Conservation (phyloP, 2,888 invertebrate species). For the Volucella inanis region DNA sequence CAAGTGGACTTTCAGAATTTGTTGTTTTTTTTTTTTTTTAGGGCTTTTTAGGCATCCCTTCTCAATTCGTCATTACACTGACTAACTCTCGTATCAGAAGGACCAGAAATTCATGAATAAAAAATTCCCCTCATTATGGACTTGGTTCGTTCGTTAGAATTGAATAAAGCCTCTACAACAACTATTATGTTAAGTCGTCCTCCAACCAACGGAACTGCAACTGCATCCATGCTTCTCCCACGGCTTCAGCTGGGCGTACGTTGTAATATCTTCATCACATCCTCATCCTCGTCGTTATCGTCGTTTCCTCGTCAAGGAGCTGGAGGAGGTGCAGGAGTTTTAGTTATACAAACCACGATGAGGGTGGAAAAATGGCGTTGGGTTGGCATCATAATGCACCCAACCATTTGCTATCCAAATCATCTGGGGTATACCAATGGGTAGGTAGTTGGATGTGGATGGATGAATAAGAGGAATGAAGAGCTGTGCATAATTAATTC, state of each 20-base stretch:
- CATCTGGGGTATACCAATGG: slow-evolving; percentile 1
- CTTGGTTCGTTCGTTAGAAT: slow-evolving; percentile 65
- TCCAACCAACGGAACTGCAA: slow-evolving; percentile 54
- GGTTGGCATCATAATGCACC: slow-evolving; percentile 48
- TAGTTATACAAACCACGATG: slow-evolving; percentile 50
- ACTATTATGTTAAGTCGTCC: slow-evolving; percentile 68
- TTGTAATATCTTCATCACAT: slow-evolving; percentile 48
- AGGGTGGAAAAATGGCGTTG: slow-evolving; percentile 43
- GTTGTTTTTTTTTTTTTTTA: neutral
- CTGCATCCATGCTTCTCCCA: slow-evolving; percentile 49
- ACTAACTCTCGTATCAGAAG: neutral
- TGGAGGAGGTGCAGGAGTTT: slow-evolving; percentile 18
- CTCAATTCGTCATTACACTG: slow-evolving; percentile 35
- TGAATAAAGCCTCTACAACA: slow-evolving; percentile 71
- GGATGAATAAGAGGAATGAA: slow-evolving; percentile 18
- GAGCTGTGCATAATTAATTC: slow-evolving; percentile 76
- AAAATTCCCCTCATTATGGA: slow-evolving; percentile 72
- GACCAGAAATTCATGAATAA: slow-evolving; percentile 61
- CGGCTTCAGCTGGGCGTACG: slow-evolving; percentile 22
- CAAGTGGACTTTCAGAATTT: slow-evolving; percentile 31
- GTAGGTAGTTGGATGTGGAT: slow-evolving; percentile 17
- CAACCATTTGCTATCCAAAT: slow-evolving; percentile 51
- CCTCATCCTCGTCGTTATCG: slow-evolving; percentile 8
- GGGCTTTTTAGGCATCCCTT: neutral
- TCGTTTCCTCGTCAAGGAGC: slow-evolving; percentile 37